These are phyloP conservation scores for Archivesica marissinica DNA, from an alignment of 1,140 invertebrate species.

Conservation along the genomic window DNA sequence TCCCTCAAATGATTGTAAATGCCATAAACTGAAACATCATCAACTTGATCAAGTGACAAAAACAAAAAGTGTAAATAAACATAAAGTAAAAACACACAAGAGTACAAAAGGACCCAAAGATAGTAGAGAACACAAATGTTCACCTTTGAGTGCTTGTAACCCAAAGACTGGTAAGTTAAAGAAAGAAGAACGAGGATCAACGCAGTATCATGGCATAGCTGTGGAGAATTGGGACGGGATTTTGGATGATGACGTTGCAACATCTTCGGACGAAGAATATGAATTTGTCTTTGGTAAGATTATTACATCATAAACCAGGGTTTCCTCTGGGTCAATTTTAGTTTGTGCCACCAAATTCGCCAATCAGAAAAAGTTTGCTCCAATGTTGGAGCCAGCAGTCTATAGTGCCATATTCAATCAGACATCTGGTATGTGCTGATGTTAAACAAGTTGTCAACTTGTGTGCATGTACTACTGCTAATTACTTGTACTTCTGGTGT, in stretches of 20 bases:
- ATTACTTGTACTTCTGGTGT: too few species aligned
- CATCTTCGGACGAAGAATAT: conserved; percentile 11
- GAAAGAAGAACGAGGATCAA: neutral
- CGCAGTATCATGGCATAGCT: too few species aligned
- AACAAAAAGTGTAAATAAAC: neutral
- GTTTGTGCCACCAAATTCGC: too few species aligned
- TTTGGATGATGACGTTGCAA: neutral
- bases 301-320: too few species aligned
- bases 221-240: neutral
- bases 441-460: too few species aligned
- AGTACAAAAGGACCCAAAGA: neutral
- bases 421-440: too few species aligned
- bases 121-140: neutral
- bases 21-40: too few species aligned
- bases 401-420: too few species aligned
- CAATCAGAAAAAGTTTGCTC: too few species aligned
- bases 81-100: conserved; percentile 1
- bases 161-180: neutral
- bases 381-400: too few species aligned
- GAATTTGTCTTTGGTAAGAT: conserved; percentile 23
- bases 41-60: conserved; percentile 4
- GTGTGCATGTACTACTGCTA: too few species aligned
- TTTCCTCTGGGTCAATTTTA: too few species aligned
- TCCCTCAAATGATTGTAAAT: neutral
- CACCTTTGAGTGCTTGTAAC: neutral